Evolutionary conservation across 2,797 vertebrate species (phyloP).

Genomic region (Pseudomugil tenellus): DNA sequence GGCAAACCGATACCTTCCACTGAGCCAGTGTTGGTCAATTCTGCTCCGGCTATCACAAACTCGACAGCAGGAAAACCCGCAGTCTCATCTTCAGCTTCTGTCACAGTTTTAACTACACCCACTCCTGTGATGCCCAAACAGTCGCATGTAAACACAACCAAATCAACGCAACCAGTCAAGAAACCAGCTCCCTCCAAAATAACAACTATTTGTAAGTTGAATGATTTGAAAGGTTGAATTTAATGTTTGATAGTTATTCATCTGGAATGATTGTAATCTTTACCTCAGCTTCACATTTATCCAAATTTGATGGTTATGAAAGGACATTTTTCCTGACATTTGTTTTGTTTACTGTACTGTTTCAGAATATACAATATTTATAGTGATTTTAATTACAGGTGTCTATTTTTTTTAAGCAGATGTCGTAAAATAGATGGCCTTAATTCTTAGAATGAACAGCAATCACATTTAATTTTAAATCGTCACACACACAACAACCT

Average conservation of each 20-base stretch:
- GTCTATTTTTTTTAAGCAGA: background rate
- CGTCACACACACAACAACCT: background rate
- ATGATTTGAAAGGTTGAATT: background rate
- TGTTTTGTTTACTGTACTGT: background rate
- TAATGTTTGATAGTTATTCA: constrained; percentile 1
- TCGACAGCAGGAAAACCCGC: constrained; percentile 69
- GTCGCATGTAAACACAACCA: constrained; percentile 23
- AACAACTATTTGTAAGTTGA: constrained; percentile 74
- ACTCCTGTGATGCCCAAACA: constrained; percentile 53
- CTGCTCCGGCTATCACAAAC: constrained; percentile 70
- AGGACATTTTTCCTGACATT: background rate
- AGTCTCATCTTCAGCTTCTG: constrained; percentile 26
- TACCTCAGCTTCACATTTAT: background rate
- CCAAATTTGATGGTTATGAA: background rate
- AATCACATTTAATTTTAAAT: background rate
- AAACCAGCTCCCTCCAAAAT: constrained; percentile 73
- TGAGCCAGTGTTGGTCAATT: constrained; percentile 82
- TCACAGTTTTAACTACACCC: constrained; percentile 39
- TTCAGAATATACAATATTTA: background rate
- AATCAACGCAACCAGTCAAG: constrained; percentile 56
- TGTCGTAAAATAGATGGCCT: background rate
- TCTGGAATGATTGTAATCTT: background rate
- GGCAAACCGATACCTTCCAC: constrained; percentile 88
- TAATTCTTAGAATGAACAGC: background rate
- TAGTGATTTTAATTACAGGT: background rate